Evolutionary conservation across 2,888 invertebrate genomes (phyloP).

Genomic region (Watsonalla binaria): DNA sequence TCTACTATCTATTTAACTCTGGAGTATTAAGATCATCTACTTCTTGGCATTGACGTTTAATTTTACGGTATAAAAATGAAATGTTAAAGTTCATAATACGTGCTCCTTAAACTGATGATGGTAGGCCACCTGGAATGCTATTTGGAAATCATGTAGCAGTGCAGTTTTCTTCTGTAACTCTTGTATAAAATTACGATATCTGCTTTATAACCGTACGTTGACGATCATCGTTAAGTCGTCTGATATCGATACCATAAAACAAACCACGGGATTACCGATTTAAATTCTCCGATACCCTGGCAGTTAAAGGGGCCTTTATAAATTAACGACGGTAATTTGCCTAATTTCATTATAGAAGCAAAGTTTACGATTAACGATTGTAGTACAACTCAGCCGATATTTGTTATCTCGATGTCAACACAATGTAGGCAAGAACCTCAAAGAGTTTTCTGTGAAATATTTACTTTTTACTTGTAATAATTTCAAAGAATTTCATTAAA

Average conservation of each 20-base stretch:
- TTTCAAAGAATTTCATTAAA: too few relatives aligned
- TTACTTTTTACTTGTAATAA: too few relatives aligned
- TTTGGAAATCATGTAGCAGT: slow-evolving; percentile 22
- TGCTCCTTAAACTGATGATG: too few relatives aligned
- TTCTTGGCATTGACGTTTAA: too few relatives aligned
- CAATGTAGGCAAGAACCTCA: slow-evolving; percentile 1
- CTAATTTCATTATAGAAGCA: slow-evolving; percentile 76
- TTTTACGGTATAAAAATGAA: too few relatives aligned
- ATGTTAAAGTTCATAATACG: too few relatives aligned
- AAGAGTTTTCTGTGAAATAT: neutral
- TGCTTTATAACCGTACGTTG: slow-evolving; percentile 46
- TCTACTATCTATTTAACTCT: too few relatives aligned
- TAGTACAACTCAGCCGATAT: slow-evolving; percentile 27
- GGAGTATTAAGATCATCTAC: too few relatives aligned
- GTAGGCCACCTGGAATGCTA: too few relatives aligned
- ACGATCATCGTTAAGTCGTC: slow-evolving; percentile 57
- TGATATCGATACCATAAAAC: slow-evolving; percentile 68
- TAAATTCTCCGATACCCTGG: slow-evolving; percentile 68
- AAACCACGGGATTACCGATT: slow-evolving; percentile 72
- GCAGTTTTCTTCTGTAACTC: slow-evolving; percentile 22
- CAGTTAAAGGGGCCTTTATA: slow-evolving; percentile 67
- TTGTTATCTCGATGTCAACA: slow-evolving; percentile 19
- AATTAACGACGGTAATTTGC: slow-evolving; percentile 75
- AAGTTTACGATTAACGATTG: slow-evolving; percentile 66
- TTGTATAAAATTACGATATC: slow-evolving; percentile 44